Evolutionary conservation across 2,797 vertebrate genomes (phyloP).

Genomic region (Chrosomus eos): DNA sequence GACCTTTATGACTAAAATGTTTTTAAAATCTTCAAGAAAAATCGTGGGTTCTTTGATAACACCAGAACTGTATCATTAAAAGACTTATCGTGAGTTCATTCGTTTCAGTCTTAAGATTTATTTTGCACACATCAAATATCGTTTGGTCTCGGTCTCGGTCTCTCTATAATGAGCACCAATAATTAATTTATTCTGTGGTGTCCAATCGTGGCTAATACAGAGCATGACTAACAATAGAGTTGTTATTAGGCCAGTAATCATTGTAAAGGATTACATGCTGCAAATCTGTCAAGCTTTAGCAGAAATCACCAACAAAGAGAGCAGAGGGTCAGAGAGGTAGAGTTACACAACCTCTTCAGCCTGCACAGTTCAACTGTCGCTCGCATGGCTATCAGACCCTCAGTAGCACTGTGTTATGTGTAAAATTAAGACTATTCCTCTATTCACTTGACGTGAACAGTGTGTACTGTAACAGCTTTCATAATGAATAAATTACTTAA

Average conservation of each 20-base stretch:
- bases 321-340: constrained; percentile 47
- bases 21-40: not conserved
- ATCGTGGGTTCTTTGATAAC: not conserved
- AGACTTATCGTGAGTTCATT: not conserved
- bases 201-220: constrained; percentile 32
- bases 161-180: constrained; percentile 3
- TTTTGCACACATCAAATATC: constrained; percentile 40
- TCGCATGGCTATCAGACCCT: constrained; percentile 30
- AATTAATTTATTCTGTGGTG: constrained; percentile 29
- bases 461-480: not conserved
- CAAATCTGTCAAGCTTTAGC: constrained; percentile 15
- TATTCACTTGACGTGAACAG: constrained; percentile 15
- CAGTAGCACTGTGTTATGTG: constrained; percentile 11
- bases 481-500: constrained; percentile 14
- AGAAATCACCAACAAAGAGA: constrained; percentile 41
- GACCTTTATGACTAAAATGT: not conserved
- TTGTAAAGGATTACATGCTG: constrained; percentile 42
- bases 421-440: constrained; percentile 36
- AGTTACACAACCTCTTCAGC: constrained; percentile 34
- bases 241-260: constrained; percentile 38
- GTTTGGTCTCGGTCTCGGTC: not conserved
- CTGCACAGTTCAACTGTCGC: not conserved
- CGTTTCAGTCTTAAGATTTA: constrained; percentile 1
- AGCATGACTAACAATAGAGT: constrained; percentile 42
- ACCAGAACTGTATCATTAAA: constrained; percentile 27